These are phyloP conservation scores for Drosophila imparisetae DNA, from an alignment of 2,888 invertebrate species.

Conservation along the genomic window DNA sequence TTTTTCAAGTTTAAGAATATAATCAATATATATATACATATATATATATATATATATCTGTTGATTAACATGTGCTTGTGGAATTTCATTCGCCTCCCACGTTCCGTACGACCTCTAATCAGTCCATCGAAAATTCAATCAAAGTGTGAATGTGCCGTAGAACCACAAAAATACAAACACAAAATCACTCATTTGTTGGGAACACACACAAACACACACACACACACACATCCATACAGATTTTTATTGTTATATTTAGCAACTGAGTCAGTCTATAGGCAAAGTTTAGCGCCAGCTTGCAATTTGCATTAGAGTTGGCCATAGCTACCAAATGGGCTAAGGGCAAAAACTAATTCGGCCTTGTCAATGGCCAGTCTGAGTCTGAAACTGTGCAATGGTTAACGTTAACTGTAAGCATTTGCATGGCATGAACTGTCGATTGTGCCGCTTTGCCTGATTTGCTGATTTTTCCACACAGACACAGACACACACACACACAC, in stretches of 20 bases:
- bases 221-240: background rate
- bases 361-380: constrained; percentile 18
- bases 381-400: constrained; percentile 22
- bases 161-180: constrained; percentile 4
- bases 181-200: background rate
- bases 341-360: constrained; percentile 37
- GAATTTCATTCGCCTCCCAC: background rate
- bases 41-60: background rate
- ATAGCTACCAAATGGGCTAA: constrained; percentile 19
- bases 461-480: constrained; percentile 25
- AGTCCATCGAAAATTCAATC: background rate
- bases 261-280: constrained; percentile 8
- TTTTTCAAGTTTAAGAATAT: background rate
- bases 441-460: constrained; percentile 32
- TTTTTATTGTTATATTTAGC: constrained; percentile 19
- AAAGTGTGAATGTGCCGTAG: constrained; percentile 3
- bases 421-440: constrained; percentile 40
- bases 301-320: constrained; percentile 28
- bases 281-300: constrained; percentile 51
- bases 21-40: background rate
- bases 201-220: background rate
- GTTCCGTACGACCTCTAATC: constrained; percentile 1
- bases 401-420: constrained; percentile 32
- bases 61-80: background rate
- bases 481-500: constrained; percentile 11